Conservation (phyloP, 1,140 invertebrate genomes). For the Drosophila sucinea region DNA sequence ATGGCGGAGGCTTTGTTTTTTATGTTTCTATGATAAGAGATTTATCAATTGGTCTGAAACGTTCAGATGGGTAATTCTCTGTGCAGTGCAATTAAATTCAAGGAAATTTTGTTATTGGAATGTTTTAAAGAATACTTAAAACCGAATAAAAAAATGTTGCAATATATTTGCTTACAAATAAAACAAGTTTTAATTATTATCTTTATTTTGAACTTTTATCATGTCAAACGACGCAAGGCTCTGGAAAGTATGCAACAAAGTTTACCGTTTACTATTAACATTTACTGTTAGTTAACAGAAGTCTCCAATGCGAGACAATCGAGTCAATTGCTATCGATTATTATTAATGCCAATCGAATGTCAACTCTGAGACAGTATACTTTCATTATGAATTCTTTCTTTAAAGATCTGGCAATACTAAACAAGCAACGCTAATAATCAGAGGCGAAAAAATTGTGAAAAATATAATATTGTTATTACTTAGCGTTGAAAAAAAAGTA, state of each 20-base stretch:
- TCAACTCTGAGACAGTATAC: too few species aligned
- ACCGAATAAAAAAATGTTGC: too few species aligned
- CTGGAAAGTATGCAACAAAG: background rate
- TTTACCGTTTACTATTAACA: background rate
- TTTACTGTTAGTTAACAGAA: background rate
- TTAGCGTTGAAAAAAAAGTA: background rate
- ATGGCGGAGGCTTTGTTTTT: background rate
- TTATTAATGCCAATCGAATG: too few species aligned
- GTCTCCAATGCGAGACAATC: too few species aligned
- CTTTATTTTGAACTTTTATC: too few species aligned
- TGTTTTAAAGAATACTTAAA: background rate
- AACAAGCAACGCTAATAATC: too few species aligned
- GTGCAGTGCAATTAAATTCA: background rate
- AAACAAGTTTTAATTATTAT: too few species aligned
- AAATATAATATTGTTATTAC: background rate
- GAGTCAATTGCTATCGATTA: too few species aligned
- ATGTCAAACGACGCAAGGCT: background rate
- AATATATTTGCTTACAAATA: too few species aligned
- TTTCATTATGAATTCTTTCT: too few species aligned
- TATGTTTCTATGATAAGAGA: constrained; percentile 6
- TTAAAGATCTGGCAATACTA: too few species aligned
- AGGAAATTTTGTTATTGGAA: background rate
- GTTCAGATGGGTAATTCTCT: background rate
- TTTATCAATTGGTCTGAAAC: background rate
- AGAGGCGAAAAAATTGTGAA: background rate